A percentile compares a stretch with the other conserved stretches of the same genome.
Evolutionary conservation across 2,113 vertebrate species (phyloP).

Genomic region (Actinemys pallida): DNA sequence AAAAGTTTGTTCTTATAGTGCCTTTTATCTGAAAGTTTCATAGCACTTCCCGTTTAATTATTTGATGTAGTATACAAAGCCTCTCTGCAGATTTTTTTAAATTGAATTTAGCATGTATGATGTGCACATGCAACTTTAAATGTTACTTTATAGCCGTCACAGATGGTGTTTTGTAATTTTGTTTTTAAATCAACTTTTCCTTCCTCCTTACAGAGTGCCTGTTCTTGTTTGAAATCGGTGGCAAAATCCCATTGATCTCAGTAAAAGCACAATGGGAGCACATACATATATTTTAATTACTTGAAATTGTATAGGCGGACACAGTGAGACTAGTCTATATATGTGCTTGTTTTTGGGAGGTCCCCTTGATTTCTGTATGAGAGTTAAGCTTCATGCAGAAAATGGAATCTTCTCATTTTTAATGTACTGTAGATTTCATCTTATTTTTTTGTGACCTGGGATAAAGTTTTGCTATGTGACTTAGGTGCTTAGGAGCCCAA

Average conservation of each 20-base stretch:
- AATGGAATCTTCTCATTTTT: neutral
- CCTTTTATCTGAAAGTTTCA: neutral
- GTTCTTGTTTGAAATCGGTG: neutral
- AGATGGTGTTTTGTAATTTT: neutral
- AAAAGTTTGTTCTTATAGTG: neutral
- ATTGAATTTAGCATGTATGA: neutral
- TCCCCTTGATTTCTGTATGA: neutral
- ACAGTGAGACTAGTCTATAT: neutral
- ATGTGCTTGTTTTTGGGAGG: neutral
- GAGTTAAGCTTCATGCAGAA: neutral
- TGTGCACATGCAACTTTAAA: neutral
- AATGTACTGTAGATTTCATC: neutral
- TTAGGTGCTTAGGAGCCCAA: neutral
- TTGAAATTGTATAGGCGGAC: neutral
- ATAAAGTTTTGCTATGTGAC: neutral
- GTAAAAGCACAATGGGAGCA: neutral
- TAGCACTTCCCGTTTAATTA: neutral
- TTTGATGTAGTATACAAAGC: neutral
- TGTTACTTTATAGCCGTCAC: neutral
- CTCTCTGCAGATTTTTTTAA: fast-evolving
- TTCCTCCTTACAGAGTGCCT: neutral
- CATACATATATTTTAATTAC: neutral
- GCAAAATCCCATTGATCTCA: neutral
- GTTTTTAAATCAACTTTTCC: neutral
- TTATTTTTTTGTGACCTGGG: neutral